Base-by-base conservation (phyloP, 2,797 vertebrate genomes). In the Glyptemys insculpta region DNA sequence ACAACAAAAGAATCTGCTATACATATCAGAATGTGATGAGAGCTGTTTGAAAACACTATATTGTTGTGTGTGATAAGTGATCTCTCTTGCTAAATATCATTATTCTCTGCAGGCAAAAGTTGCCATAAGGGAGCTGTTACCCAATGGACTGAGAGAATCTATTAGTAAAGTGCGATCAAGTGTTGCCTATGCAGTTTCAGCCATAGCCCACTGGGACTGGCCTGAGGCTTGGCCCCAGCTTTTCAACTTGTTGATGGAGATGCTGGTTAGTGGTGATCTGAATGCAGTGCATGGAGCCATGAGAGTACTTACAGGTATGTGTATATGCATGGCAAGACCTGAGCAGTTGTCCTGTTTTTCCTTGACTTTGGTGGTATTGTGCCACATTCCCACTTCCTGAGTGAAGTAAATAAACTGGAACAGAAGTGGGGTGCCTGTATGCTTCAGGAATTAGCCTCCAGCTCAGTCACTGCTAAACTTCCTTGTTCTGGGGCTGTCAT, bases 121-220 rank as follows among this genome's bases (percentile, higher is more conserved):
- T 37, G 99, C 99, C n/a, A 99, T 99, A 94, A 98, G 99, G 93
- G 99, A 99, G 97, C 98, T 99, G 78, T 98, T 99, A 76, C 99
- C 99, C 6, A 98, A 94, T 0, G 99, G 99, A 37, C 98, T 99
- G 97, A 98, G 99, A 44, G 99, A 99, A 93, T 99, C 99, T 0
- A 99, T 99, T 97, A 99, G 99, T 98, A 99, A 99, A 97, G 99
- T 99, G 59, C 99, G 99, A 91, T 99, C 99, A 5, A 99, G 99
- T 5, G 99, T 99, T 4, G 99, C 99, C 0, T 99, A 99, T 53
- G 99, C 99, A 0, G 99, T 99, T 83, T 99, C 99, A 0, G 99
- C 99, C 83, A 99, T 99, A 31, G 99, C 99, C 34, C 99, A 99
- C 95, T 99, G 99, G 99, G 99, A 99, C 97, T 99, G 99, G 99